phyloP scores from a whole-genome alignment of 2,113 vertebrate species.

The Solea senegalensis region DNA sequence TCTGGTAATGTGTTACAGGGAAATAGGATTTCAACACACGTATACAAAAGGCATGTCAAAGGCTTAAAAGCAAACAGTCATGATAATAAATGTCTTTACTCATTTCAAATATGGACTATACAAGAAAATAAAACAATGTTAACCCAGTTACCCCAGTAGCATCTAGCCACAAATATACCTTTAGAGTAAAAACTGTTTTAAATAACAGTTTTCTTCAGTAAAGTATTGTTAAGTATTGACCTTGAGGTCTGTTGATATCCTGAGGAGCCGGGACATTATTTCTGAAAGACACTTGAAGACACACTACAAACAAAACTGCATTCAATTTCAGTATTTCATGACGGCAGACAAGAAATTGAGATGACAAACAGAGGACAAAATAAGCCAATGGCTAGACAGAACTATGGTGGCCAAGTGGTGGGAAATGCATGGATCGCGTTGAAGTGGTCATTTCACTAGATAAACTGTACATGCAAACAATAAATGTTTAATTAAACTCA shows the following conservation, averaged over 20 bases:
- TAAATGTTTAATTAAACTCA: slow-evolving; percentile 68
- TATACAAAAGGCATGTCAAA: slow-evolving; percentile 30
- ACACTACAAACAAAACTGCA: not conserved
- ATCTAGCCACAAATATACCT: not conserved
- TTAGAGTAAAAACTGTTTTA: not conserved
- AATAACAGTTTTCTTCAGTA: slow-evolving; percentile 8
- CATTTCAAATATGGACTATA: slow-evolving; percentile 19
- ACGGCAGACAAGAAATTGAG: not conserved
- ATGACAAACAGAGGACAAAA: not conserved
- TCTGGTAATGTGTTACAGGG: slow-evolving; percentile 3
- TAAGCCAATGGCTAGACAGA: not conserved
- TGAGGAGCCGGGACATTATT: slow-evolving; percentile 13
- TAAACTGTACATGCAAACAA: slow-evolving; percentile 52
- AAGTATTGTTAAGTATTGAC: not conserved
- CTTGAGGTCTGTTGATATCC: slow-evolving; percentile 13
- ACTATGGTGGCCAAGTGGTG: not conserved
- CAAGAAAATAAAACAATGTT: not conserved
- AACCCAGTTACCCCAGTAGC: not conserved
- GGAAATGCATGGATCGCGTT: slow-evolving; percentile 9
- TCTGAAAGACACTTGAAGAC: slow-evolving; percentile 40
- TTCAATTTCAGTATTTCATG: not conserved
- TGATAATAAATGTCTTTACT: slow-evolving; percentile 8
- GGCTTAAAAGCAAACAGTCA: slow-evolving; percentile 21
- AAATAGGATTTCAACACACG: slow-evolving; percentile 24
- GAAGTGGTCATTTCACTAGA: slow-evolving; percentile 7